phyloP scores from a whole-genome alignment of 2,797 vertebrate species.

The Anguilla obscura region DNA sequence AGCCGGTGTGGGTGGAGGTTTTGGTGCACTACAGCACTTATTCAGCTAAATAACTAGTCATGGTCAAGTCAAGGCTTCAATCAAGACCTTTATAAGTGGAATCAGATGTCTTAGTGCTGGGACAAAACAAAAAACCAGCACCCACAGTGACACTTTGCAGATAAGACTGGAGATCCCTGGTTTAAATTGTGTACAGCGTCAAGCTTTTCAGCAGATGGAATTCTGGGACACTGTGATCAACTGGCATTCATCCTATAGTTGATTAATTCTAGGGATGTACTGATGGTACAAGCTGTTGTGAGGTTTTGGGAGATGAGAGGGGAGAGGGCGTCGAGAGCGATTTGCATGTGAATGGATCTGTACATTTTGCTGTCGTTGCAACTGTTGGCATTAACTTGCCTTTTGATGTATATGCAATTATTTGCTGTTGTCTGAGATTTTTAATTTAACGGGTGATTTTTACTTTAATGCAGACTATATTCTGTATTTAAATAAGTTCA shows the following conservation, averaged over 20 bases:
- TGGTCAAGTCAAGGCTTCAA: neutral
- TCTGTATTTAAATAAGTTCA: neutral
- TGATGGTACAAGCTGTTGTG: neutral
- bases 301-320: neutral
- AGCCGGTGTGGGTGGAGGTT: neutral
- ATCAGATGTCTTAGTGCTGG: neutral
- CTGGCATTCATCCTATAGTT: neutral
- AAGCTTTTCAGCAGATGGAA: conserved; percentile 30
- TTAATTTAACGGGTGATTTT: neutral
- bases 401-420: neutral
- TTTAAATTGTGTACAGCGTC: conserved; percentile 1
- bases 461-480: neutral
- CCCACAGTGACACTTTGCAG: neutral
- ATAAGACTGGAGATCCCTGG: neutral
- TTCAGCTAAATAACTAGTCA: neutral
- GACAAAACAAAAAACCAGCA: neutral
- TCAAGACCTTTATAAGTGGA: neutral
- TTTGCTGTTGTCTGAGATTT: neutral
- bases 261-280: neutral
- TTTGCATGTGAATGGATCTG: neutral
- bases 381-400: neutral
- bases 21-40: neutral
- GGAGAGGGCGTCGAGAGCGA: neutral
- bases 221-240: neutral
- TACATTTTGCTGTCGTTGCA: neutral